Percentiles rank a stretch among this genome's conserved stretches.
These are phyloP conservation scores for Eleginops maclovinus DNA, from an alignment of 2,113 vertebrate species.

Conservation along the genomic window DNA sequence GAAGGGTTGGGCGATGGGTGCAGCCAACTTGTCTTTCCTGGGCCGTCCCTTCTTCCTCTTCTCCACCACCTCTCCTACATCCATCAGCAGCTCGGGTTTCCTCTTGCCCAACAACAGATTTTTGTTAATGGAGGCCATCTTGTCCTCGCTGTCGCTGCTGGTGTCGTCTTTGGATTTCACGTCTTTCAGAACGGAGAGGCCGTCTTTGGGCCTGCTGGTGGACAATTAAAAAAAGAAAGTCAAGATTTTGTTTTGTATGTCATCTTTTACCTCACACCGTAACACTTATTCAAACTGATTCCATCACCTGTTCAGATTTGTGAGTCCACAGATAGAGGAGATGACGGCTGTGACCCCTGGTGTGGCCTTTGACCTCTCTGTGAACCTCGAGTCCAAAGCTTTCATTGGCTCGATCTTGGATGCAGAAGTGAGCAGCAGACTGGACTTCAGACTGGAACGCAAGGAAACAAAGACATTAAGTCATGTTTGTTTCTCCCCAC, in stretches of 20 bases:
- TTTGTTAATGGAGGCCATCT: conserved; percentile 88
- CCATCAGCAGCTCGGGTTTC: conserved; percentile 87
- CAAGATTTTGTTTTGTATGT: not conserved
- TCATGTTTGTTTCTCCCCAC: too few species aligned
- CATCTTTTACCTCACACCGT: not conserved
- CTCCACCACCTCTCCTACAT: conserved; percentile 90
- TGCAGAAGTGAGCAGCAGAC: conserved; percentile 88
- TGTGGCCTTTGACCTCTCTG: conserved; percentile 96
- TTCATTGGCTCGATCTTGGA: conserved; percentile 98
- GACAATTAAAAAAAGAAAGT: accelerated
- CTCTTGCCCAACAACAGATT: conserved; percentile 88
- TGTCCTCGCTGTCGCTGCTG: conserved; percentile 98
- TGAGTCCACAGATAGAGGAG: conserved; percentile 84
- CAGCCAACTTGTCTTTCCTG: conserved; percentile 92
- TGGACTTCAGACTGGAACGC: conserved; percentile 78
- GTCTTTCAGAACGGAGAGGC: conserved; percentile 85
- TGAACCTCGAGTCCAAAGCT: conserved; percentile 96
- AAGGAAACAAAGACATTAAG: too few species aligned
- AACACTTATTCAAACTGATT: not conserved
- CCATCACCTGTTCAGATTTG: conserved; percentile 88
- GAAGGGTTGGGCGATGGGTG: conserved; percentile 84
- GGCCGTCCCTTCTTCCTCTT: conserved; percentile 97
- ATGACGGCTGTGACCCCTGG: conserved; percentile 87
- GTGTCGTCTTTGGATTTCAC: conserved; percentile 90
- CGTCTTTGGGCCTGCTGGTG: conserved; percentile 86